Conservation (phyloP, 2,113 vertebrate species). For the Oophaga pumilio region DNA sequence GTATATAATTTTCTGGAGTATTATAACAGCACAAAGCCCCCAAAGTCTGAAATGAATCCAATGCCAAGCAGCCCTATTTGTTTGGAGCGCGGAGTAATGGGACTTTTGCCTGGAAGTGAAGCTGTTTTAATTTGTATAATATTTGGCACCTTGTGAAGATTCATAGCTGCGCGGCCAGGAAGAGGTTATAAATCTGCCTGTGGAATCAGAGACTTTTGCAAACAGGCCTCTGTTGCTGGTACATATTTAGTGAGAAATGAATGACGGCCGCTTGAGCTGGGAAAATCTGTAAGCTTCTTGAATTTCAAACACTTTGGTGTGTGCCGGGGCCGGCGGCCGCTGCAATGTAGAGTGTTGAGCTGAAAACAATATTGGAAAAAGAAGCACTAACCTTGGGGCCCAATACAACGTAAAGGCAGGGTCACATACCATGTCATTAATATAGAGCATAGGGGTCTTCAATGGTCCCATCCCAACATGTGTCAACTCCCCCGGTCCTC, state of each 20-base stretch:
- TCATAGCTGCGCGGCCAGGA: slow-evolving; percentile 43
- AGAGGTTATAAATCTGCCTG: slow-evolving; percentile 46
- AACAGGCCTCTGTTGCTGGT: slow-evolving; percentile 36
- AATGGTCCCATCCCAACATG: too few species aligned
- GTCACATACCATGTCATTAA: not conserved
- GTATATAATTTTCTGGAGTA: not conserved
- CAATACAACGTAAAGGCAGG: not conserved
- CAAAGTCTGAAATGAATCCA: slow-evolving; percentile 15
- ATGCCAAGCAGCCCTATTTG: not conserved
- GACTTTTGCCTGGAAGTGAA: slow-evolving; percentile 38
- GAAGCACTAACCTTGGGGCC: too few species aligned
- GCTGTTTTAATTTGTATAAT: slow-evolving; percentile 50
- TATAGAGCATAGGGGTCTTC: not conserved
- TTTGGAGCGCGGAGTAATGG: slow-evolving; percentile 37
- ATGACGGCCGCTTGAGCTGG: slow-evolving; percentile 18
- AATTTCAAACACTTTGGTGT: slow-evolving; percentile 29
- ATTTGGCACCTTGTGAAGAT: slow-evolving; percentile 45
- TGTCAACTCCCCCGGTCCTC: too few species aligned
- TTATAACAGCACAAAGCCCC: not conserved
- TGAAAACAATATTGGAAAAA: not conserved
- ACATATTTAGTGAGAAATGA: slow-evolving; percentile 40
- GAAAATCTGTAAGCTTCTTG: slow-evolving; percentile 18
- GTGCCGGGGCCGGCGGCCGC: not conserved
- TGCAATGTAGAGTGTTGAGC: not conserved
- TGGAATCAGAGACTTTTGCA: slow-evolving; percentile 29